Evolutionary conservation across 2,888 invertebrate genomes (phyloP).

Genomic region (Andrena trimmerana): DNA sequence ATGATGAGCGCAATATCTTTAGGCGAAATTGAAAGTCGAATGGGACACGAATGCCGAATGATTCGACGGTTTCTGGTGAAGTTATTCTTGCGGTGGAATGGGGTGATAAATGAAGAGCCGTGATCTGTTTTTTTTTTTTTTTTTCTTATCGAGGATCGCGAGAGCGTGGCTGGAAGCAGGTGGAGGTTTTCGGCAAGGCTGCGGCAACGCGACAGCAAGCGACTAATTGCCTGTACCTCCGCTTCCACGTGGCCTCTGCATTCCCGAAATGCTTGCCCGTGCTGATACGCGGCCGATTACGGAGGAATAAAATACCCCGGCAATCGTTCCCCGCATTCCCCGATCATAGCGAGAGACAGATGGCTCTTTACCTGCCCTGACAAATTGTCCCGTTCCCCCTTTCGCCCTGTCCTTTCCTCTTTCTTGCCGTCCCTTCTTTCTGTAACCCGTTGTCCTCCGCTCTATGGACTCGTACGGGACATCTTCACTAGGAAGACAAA

Average conservation of each 20-base stretch:
- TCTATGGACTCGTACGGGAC: too few species aligned
- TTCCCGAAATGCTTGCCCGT: conserved; percentile 65
- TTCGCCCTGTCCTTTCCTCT: background rate
- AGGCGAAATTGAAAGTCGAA: background rate
- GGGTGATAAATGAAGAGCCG: background rate
- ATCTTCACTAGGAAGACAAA: too few species aligned
- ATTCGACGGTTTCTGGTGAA: background rate
- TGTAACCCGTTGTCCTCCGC: background rate
- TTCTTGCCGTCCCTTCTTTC: background rate
- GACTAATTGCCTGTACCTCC: conserved; percentile 72
- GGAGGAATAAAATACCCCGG: conserved; percentile 69
- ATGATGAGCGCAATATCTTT: conserved; percentile 5
- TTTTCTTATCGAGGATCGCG: conserved; percentile 25
- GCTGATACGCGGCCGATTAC: conserved; percentile 72
- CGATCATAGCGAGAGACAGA: conserved; percentile 68
- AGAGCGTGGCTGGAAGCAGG: conserved; percentile 28
- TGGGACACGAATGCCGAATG: background rate
- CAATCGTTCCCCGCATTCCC: conserved; percentile 70
- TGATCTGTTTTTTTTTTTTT: background rate
- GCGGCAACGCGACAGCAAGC: conserved; percentile 30
- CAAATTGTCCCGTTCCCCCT: conserved; percentile 66
- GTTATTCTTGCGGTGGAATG: background rate
- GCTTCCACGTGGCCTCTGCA: conserved; percentile 61
- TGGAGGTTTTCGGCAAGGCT: conserved; percentile 35
- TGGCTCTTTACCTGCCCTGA: conserved; percentile 64